Base-by-base conservation (phyloP, 2,113 vertebrate genomes). In the Phylloscopus whistleri region DNA sequence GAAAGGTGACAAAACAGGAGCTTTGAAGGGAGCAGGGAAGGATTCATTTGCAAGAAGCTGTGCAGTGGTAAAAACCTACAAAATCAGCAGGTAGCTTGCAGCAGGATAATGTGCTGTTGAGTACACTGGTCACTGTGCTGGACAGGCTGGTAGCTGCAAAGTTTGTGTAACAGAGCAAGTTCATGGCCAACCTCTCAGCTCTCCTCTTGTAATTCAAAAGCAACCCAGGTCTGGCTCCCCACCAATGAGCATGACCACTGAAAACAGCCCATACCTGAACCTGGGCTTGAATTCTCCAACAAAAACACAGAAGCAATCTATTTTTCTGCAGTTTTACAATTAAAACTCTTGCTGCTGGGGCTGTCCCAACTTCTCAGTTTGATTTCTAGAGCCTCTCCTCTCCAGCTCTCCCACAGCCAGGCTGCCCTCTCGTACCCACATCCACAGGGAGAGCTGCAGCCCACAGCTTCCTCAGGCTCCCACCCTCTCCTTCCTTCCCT, bases 341-440 rank as follows among this genome's bases (percentile, higher is more conserved):
- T n/a, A 23, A 44, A 75, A 12, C 23, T 41, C 46, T 21, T 55
- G 39, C 69, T 59, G 16, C 52, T 87, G 78, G 21, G 33, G 48
- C 30, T 7, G 2, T 19, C 17, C 37, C 27, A 41, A 20, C 30
- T 28, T 78, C 74, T 51, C 52, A 63, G 52, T 28, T 28, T 7
- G 13, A 17, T 15, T 20, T 21, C 24, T 7, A 3, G 33, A 87
- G 24, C 30, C 27, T 60, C 8, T 19, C 8, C 16, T 72, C 14
- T 39, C 31, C 66, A 60, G 24, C 26, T 55, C 51, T 69, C 73
- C 28, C 63, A 28, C 51, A 53, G 11, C 30, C 60, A n/a, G 0
- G 0, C 33, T 60, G 28, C 27, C 59, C 11, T 15, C 52, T 43
- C 1, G 4, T 23, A 39, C 39, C 41, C 3, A 1, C 1, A 22